Evolutionary conservation across 2,113 vertebrate species (phyloP).

Genomic region (Pardalotus punctatus): DNA sequence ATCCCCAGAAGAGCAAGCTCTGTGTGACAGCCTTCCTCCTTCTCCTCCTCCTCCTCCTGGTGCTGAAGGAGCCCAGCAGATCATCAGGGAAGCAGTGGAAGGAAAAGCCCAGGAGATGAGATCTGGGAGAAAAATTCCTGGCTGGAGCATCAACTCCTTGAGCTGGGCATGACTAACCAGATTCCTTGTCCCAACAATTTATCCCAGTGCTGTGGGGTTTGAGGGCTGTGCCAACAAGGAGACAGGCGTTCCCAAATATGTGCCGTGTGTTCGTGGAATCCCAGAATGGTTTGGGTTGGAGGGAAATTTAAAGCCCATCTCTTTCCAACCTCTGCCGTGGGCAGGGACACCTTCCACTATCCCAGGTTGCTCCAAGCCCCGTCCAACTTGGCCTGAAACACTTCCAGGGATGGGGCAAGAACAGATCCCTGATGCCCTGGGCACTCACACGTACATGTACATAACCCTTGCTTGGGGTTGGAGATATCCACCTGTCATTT

Average conservation of each 20-base stretch:
- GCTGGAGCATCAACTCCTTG: neutral
- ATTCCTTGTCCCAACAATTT: neutral
- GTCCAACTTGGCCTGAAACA: neutral
- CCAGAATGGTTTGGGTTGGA: neutral
- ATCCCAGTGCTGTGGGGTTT: neutral
- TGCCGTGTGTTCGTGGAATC: neutral
- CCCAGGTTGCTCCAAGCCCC: neutral
- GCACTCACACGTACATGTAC: fast-evolving
- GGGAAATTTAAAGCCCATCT: neutral
- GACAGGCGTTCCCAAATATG: neutral
- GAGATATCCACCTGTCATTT: neutral
- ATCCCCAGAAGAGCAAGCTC: neutral
- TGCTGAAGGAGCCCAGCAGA: neutral
- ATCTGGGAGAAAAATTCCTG: neutral
- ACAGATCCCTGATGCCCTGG: neutral
- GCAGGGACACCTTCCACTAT: neutral
- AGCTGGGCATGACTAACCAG: neutral
- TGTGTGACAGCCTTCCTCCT: neutral
- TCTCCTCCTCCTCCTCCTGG: neutral
- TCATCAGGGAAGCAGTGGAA: neutral
- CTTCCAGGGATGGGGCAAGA: neutral
- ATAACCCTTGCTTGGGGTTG: neutral
- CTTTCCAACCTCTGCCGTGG: neutral
- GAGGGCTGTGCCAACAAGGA: neutral
- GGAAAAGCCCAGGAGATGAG: neutral